Conservation (phyloP, 1,140 invertebrate genomes). For the Tetramorium alpestre region DNA sequence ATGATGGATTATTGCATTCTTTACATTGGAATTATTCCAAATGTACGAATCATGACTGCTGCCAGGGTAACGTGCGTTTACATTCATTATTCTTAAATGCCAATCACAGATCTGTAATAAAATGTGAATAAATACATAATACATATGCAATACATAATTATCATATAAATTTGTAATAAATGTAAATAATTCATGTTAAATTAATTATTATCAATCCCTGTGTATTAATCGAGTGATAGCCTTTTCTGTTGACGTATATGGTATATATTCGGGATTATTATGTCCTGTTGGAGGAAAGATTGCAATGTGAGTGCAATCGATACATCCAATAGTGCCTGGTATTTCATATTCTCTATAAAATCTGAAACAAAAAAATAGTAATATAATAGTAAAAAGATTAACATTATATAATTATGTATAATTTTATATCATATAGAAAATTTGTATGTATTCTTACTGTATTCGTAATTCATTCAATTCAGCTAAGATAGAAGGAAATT, state of each 20-base stretch:
- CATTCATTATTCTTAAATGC: too few species aligned
- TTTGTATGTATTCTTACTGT: conserved; percentile 5
- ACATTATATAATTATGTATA: neutral
- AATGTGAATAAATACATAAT: too few species aligned
- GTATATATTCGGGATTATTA: conserved; percentile 9
- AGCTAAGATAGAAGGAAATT: neutral
- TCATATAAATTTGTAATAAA: too few species aligned
- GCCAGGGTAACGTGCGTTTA: too few species aligned
- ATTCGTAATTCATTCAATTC: conserved; percentile 19
- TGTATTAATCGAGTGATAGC: conserved; percentile 22
- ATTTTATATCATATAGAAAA: neutral
- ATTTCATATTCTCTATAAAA: conserved; percentile 5
- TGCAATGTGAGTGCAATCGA: conserved; percentile 4
- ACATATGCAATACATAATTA: too few species aligned
- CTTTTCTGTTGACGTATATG: conserved; percentile 5
- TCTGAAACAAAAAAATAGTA: neutral
- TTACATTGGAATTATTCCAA: too few species aligned
- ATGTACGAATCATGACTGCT: too few species aligned
- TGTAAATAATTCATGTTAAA: neutral
- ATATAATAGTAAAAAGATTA: neutral
- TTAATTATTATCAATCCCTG: neutral
- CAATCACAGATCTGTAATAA: too few species aligned
- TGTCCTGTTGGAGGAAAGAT: neutral
- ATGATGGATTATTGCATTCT: too few species aligned
- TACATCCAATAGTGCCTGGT: conserved; percentile 2